phyloP scores from a whole-genome alignment of 2,113 vertebrate species.

The Carassius carassius region DNA sequence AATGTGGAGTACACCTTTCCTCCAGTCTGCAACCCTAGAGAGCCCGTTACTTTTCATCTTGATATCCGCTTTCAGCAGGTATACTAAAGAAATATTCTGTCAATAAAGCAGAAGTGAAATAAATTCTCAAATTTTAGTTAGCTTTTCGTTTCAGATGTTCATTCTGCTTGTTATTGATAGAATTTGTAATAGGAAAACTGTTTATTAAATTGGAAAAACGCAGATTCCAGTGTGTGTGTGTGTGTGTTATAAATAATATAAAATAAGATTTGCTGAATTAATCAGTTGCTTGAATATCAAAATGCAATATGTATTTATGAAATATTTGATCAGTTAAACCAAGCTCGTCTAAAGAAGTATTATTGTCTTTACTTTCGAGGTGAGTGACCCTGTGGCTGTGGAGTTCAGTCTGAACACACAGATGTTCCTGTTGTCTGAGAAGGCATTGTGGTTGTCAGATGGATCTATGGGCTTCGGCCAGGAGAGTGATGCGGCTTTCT shows the following conservation, averaged over 20 bases:
- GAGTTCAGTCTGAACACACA: conserved; percentile 95
- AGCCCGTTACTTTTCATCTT: conserved; percentile 85
- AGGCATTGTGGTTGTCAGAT: conserved; percentile 88
- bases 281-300: no score
- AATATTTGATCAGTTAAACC: neutral
- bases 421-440: conserved; percentile 91
- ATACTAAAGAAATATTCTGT: neutral
- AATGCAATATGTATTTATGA: neutral
- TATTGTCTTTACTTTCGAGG: conserved; percentile 69
- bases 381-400: conserved; percentile 93
- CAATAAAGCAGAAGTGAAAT: neutral
- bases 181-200: neutral
- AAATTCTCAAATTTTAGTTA: neutral
- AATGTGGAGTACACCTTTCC: conserved; percentile 84
- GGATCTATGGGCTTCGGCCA: conserved; percentile 92
- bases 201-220: neutral
- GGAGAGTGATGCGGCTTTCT: conserved; percentile 87
- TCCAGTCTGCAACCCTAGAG: conserved; percentile 85
- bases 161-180: neutral
- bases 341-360: neutral
- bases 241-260: no score
- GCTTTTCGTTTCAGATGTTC: neutral
- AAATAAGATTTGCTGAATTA: neutral
- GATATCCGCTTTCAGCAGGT: conserved; percentile 97
- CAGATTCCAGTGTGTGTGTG: no score